Base-by-base conservation (phyloP, 2,888 invertebrate species). In the Cotesia congregata region DNA sequence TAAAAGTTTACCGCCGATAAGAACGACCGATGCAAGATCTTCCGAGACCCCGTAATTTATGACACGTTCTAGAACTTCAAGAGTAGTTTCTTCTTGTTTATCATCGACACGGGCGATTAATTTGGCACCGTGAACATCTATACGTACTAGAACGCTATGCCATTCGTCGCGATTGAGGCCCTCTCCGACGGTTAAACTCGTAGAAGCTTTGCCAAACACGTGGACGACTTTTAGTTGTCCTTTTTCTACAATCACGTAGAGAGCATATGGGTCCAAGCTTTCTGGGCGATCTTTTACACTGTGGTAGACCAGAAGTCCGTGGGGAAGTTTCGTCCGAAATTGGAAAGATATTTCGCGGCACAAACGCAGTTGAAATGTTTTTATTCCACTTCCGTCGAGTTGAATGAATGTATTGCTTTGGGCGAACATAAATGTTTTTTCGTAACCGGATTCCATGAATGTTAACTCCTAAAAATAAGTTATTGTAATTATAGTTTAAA, bases 151-250 rank as follows among this genome's bases (percentile, higher is more conserved):
- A 15, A 97, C 97, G 83, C 94, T 94, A 88, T 97, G 97, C 97
- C 97, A 97, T 85, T 95, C 94, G 86, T 97, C 96, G 83, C 95
- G 93, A 89, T 97, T 97, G 75, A 97, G 90, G 2, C 96, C 96
- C 90, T 96, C 93, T 60, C 96, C 97, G 4, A 97, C 96, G 0
- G 95, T 96, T 64, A 97, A 86, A n/a, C 93, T 92, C 0, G 96
- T 96, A 73, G 96, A 93, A 87, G 95, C 94, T 88, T 96, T 96
- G 3, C 96, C 96, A 87, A 96, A 97, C 39, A 97, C 96, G 88
- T 97, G 97, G 6, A 97, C 96, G 75, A 97, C 96, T 92, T 97
- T 97, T 17, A 97, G 90, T 90, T 96, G 96, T 17, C 97, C 97
- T 87, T 97, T 97, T 88, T 97, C 96, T 30, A 97, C 95, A 85